These are phyloP conservation scores for Tetranychus piercei DNA, from an alignment of 2,888 invertebrate species.

Conservation along the genomic window DNA sequence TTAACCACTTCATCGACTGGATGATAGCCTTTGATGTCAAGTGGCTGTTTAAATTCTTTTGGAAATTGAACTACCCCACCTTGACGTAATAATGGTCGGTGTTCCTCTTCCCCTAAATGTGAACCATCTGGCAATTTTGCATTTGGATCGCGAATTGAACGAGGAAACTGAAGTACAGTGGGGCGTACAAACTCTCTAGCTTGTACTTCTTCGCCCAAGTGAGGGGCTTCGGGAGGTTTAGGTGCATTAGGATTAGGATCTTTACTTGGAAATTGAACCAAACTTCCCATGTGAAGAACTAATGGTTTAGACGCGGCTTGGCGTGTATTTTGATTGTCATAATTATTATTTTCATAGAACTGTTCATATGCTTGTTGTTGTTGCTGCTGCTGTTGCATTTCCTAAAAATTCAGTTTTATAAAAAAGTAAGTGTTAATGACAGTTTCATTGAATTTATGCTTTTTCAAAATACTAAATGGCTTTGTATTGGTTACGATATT, in stretches of 20 bases:
- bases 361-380: neutral
- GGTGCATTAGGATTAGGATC: constrained; percentile 4
- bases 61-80: constrained; percentile 11
- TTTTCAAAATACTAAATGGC: too few relatives aligned
- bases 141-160: constrained; percentile 6
- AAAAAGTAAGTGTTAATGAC: neutral
- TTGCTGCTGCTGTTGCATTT: constrained; percentile 7
- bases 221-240: neutral
- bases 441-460: too few relatives aligned
- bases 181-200: neutral
- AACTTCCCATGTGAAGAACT: constrained; percentile 7
- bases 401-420: neutral
- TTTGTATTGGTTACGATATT: too few relatives aligned
- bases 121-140: neutral
- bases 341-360: neutral
- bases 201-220: neutral
- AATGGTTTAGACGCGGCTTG: neutral
- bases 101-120: constrained; percentile 11
- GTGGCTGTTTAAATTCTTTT: constrained; percentile 3
- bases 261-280: constrained; percentile 11
- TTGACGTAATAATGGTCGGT: neutral
- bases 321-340: neutral
- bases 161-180: constrained; percentile 9
- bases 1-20: neutral
- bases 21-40: neutral